Percentiles rank a stretch among this genome's conserved stretches.
phyloP scores from a whole-genome alignment of 1,140 invertebrate species.

The Drusus annulatus region DNA sequence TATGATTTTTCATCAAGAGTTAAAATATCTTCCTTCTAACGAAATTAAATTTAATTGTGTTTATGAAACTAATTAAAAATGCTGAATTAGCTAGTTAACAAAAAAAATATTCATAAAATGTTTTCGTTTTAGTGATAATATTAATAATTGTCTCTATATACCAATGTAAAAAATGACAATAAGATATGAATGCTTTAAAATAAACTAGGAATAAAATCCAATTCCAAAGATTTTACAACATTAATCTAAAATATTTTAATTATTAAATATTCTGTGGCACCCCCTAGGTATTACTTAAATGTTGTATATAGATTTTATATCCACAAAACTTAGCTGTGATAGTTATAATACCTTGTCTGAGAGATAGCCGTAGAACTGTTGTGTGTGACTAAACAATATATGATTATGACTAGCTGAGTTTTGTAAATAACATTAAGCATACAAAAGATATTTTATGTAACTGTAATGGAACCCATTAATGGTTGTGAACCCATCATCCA shows the following conservation, averaged over 20 bases:
- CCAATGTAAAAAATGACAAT: slow-evolving; percentile 40
- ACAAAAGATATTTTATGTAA: slow-evolving; percentile 7
- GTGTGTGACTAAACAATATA: slow-evolving; percentile 1
- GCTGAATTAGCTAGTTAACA: too few species aligned
- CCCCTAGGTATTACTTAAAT: slow-evolving; percentile 4
- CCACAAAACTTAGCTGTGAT: slow-evolving; percentile 58
- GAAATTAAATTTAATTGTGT: too few species aligned
- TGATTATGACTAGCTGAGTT: not conserved
- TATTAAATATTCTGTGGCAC: not conserved
- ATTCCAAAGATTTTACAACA: not conserved
- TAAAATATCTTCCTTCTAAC: too few species aligned
- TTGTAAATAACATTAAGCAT: slow-evolving; percentile 1
- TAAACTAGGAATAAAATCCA: too few species aligned
- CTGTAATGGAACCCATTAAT: not conserved
- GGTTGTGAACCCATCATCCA: slow-evolving; percentile 8
- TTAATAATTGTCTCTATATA: not conserved
- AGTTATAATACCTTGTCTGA: slow-evolving; percentile 30
- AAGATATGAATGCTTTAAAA: slow-evolving; percentile 45
- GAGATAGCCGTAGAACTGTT: slow-evolving; percentile 2
- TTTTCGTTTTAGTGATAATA: too few species aligned
- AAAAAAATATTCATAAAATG: too few species aligned
- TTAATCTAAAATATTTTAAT: not conserved
- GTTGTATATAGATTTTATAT: slow-evolving; percentile 54
- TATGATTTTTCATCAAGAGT: too few species aligned
- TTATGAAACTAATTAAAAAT: too few species aligned